Base-by-base conservation (phyloP, 1,140 invertebrate genomes). In the Bombus pascuorum region DNA sequence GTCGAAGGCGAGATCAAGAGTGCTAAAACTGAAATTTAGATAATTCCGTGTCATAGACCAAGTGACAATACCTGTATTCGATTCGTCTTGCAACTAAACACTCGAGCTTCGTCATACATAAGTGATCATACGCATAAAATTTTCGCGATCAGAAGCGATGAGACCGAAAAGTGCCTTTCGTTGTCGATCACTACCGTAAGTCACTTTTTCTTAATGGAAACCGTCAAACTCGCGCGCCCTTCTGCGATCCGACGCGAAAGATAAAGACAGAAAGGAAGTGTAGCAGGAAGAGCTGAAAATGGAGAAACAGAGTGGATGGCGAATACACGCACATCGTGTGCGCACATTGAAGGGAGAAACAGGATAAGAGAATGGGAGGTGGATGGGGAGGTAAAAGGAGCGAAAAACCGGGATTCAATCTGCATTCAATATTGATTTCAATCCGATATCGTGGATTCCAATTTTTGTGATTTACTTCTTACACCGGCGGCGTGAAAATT, bases 391-490 rank as follows among this genome's bases (percentile, higher is more conserved):
- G 68, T 57, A 73, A 72, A 85, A 82, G 71, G 57, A 85, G 80
- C 59, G 83, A 86, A 85, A 86, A 89, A 83, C 75, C 87, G 87
- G 86, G 90, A 93, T 93, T 94, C 93, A 92, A 94, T 94, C 93
- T 94, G 91, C 92, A 93, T 93, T 94, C 93, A 93, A 94, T 94
- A 94, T 94, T 94, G 93, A 94, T 94, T 94, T 87, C 93, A 94
- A 94, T 94, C 90, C 91, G 93, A 94, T 94, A 94, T 89, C 89
- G 89, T 83, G 87, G 89, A 92, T 92, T 93, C 92, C 92, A 90
- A 93, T 94, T 94, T 93, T 90, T 90, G 89, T 94, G 93, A 94
- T 94, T 94, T 94, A 94, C 93, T 94, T 90, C 93, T 94, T 93
- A 93, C 86, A 82, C 86, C 76, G 77, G 42, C 85, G 73, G 80